Percentiles rank a stretch among this genome's conserved stretches.
Conservation (phyloP, 1,140 invertebrate species). For the Apis mellifera region DNA sequence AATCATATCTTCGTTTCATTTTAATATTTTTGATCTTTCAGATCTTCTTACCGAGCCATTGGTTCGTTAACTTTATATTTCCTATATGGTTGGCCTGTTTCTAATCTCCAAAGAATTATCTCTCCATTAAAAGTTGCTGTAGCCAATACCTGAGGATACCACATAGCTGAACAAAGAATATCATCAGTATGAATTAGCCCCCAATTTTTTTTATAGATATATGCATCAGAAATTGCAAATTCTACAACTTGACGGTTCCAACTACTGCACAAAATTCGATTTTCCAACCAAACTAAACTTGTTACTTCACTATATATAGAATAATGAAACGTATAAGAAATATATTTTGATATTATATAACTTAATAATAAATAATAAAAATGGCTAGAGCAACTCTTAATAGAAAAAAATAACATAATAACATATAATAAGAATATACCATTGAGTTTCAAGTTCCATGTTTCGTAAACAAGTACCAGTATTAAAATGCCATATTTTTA, state of each 20-base stretch:
- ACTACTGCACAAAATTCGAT: constrained; percentile 86
- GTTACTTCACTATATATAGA: constrained; percentile 72
- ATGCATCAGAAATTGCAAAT: constrained; percentile 83
- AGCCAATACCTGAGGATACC: constrained; percentile 84
- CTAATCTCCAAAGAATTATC: constrained; percentile 89
- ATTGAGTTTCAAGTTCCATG: constrained; percentile 83
- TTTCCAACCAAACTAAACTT: constrained; percentile 72
- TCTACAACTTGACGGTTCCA: constrained; percentile 87
- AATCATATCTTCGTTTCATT: neutral
- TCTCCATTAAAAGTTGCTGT: constrained; percentile 89
- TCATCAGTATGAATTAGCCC: constrained; percentile 87
- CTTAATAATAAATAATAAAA: neutral
- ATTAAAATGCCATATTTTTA: constrained; percentile 92
- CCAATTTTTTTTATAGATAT: constrained; percentile 82
- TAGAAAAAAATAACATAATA: neutral
- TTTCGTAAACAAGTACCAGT: constrained; percentile 85
- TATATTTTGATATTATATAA: neutral
- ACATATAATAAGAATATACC: constrained; percentile 52
- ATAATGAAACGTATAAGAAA: neutral
- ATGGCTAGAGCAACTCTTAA: neutral
- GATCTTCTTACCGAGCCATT: constrained; percentile 60
- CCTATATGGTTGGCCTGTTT: constrained; percentile 86
- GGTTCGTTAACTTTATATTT: constrained; percentile 68
- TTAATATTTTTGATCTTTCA: neutral
- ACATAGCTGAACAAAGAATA: constrained; percentile 85